Conservation (phyloP, 2,113 vertebrate genomes). For the Blennius ocellaris region DNA sequence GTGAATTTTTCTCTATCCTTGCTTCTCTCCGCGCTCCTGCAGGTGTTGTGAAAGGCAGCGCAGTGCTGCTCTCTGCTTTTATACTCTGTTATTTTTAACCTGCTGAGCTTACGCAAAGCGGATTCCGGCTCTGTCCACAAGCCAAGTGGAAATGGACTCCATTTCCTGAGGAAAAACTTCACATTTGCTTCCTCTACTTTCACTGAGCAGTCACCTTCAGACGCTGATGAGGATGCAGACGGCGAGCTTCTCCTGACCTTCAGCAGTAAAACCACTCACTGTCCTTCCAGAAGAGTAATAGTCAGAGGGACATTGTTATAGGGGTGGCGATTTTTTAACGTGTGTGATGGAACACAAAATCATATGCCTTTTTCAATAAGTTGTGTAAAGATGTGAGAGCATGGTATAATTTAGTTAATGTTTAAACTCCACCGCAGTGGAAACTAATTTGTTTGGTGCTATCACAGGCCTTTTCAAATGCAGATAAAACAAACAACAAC, state of each 20-base stretch:
- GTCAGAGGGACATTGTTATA: too few relatives aligned
- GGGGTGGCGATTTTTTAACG: too few relatives aligned
- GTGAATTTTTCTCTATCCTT: not conserved
- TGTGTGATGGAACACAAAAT: not conserved
- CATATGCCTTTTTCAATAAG: not conserved
- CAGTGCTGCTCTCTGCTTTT: constrained; percentile 66
- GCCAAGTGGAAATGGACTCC: constrained; percentile 81
- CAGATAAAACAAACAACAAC: constrained; percentile 47
- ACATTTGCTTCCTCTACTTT: constrained; percentile 72
- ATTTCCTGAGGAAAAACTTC: constrained; percentile 79
- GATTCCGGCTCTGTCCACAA: constrained; percentile 63
- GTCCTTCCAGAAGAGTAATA: not conserved
- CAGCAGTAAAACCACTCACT: not conserved
- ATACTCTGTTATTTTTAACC: constrained; percentile 82
- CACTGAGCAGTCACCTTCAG: constrained; percentile 51
- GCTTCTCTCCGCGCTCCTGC: constrained; percentile 8
- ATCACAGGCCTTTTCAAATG: constrained; percentile 54
- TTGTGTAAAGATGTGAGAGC: too few relatives aligned
- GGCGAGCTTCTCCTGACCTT: not conserved
- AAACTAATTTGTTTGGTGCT: constrained; percentile 32
- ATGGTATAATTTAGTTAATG: too few relatives aligned
- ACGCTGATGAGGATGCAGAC: constrained; percentile 16
- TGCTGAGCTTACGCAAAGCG: constrained; percentile 69
- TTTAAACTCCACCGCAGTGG: not conserved
- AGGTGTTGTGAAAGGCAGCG: constrained; percentile 46